Evolutionary conservation across 2,113 vertebrate species (phyloP).

Genomic region (Andinoacara biseriatus): DNA sequence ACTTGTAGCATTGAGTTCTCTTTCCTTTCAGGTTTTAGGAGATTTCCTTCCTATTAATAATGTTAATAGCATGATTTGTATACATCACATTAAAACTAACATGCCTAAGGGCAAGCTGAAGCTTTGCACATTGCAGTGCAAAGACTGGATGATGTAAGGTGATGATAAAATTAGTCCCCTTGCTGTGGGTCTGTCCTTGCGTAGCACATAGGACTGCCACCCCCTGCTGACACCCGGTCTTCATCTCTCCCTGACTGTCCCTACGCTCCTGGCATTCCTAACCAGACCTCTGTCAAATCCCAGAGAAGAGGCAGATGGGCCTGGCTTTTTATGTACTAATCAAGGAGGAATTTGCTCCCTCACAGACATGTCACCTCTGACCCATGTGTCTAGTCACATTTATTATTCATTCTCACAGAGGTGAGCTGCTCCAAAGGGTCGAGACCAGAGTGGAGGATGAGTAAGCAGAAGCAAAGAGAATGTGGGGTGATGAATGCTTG

Average conservation of each 20-base stretch:
- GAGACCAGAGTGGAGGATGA: conserved; percentile 51
- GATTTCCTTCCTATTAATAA: conserved; percentile 11
- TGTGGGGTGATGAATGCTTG: conserved; percentile 42
- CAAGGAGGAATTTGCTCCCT: conserved; percentile 82
- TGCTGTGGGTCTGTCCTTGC: conserved; percentile 61
- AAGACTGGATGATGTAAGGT: conserved; percentile 46
- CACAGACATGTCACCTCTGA: conserved; percentile 81
- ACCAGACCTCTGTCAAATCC: conserved; percentile 72
- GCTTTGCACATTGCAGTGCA: conserved; percentile 45
- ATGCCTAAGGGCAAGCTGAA: conserved; percentile 44
- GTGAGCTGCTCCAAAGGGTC: conserved; percentile 73
- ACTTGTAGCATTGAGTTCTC: conserved; percentile 16
- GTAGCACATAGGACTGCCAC: conserved; percentile 32
- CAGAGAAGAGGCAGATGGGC: conserved; percentile 78
- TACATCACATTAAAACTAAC: conserved; percentile 34
- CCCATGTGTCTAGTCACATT: conserved; percentile 79
- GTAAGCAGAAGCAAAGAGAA: conserved; percentile 46
- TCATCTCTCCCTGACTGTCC: conserved; percentile 41
- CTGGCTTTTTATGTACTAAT: conserved; percentile 82
- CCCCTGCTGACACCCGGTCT: conserved; percentile 2
- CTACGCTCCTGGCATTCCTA: conserved; percentile 68
- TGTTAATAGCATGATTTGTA: conserved; percentile 57
- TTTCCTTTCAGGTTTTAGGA: conserved; percentile 32
- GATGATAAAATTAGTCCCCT: conserved; percentile 63
- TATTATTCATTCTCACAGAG: conserved; percentile 81